Evolutionary conservation across 1,140 invertebrate species (phyloP), one percentile per base, ranked within the genome.

Genomic region (Drosophila prosaltans): DNA sequence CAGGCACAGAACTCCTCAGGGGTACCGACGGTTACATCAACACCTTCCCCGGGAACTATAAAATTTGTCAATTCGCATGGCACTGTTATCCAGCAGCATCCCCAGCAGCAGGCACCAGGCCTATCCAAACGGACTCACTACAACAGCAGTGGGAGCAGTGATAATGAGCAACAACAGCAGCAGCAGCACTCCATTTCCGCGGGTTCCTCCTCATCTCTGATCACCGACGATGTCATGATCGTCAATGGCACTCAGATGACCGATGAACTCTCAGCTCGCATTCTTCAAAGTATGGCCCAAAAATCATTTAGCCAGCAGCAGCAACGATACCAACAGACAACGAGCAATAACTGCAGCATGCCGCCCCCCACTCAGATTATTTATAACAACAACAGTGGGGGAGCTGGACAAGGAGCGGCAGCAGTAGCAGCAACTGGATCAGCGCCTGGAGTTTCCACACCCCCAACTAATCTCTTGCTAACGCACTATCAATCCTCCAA

Each of bases 161-260:
- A 67, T 41, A 71, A 70, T 43, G 80, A 88, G 2, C 72, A 71
- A 32, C 58, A 16, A 16, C 16, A 16, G 16, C 28, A 75, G 41
- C 69, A 75, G 26, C 73, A 72, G 66, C 68, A 72, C 59, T 26
- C 64, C 48, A 45, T 39, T 7, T 39, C 40, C 16, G 16, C 75
- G 64, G 24, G 70, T 60, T 36, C 60, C 8, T 66, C 75, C 48
- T 81, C 90, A 3, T 80, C 89, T 6, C 55, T 81, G 30, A 74
- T 90, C 36, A 81, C 79, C 32, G 91, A 88, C 59, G 89, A 92
- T 63, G 81, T 92, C 6, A 80, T 92, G 79, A 89, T 92, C 65
- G 91, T 92, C 11, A 92, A 92, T 69, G 92, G 91, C 55, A 91
- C 92, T 7, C 86, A 92, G 57, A 92, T 93, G 83, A 92, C 92